Evolutionary conservation across 1,140 invertebrate species (phyloP), one percentile per base, ranked within the genome.

Genomic region (Brachionus rotundiformis): DNA sequence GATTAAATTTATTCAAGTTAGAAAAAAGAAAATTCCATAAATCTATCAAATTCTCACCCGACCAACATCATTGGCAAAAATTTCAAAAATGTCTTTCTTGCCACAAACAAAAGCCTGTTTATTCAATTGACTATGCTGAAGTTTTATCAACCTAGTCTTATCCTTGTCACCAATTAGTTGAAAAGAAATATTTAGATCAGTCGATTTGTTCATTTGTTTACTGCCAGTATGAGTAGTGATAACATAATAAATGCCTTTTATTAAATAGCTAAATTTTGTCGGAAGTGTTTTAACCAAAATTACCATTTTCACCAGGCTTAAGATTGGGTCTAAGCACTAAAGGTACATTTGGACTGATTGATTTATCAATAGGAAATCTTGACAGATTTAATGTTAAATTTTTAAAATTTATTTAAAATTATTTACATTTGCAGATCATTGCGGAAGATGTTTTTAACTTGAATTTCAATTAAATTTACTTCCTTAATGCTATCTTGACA

Each of bases 111-210:
- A 77, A 13, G 75, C 23, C 41, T 77, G 75, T 23, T 77, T 77
- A 16, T 77, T 77, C 25, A 77, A 36, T 36, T 77, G 75, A 49
- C 75, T 77, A 19, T 77, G 75, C 31, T 59, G 75, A 31, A 77
- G 44, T 27, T 5, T 16, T 7, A 77, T 77, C 6, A 47, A 77
- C 8, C 36, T 49, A 8, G 75, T 77, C 31, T 77, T 77, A 6
- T n/a, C 75, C 25, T 77, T 77, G 11, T 77, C 75, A 10, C 75
- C 75, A 31, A 77, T 25, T 16, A 77, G 1, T 23, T 77, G 39
- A 77, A 77, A 47, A 4, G 19, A 27, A 59, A 77, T 77, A 19
- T 27, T 59, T 16, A 77, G 23, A n/a, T 77, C 75, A 47, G 1
- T 29, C n/a, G 75, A 29, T 29, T 77, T 33, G 19, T 31, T 77